A percentile compares a stretch with the other conserved stretches of the same genome.
Evolutionary conservation across 2,113 vertebrate species (phyloP).

Genomic region (Rhinolophus ferrumequinum): DNA sequence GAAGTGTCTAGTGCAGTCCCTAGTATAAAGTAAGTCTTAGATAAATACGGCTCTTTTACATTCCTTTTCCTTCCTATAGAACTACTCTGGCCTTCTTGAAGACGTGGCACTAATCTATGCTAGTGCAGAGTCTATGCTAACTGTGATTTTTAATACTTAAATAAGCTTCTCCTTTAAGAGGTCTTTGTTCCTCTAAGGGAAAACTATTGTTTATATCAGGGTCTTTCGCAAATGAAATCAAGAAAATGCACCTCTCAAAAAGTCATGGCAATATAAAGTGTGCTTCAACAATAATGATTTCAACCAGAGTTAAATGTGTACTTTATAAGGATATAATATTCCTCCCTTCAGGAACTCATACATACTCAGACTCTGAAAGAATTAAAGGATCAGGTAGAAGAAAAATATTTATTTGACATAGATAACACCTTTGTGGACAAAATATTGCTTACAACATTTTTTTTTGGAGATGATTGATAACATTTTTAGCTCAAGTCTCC

Average conservation of each 20-base stretch:
- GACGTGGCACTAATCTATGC: neutral
- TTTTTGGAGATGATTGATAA: neutral
- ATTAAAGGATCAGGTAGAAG: neutral
- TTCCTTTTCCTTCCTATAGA: neutral
- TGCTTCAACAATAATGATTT: neutral
- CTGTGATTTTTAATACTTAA: neutral
- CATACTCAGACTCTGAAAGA: neutral
- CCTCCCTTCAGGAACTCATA: neutral
- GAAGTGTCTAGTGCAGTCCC: neutral
- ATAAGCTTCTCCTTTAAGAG: neutral
- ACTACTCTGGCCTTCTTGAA: neutral
- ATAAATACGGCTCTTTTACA: neutral
- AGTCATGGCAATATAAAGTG: neutral
- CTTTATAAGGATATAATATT: neutral
- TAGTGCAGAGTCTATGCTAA: neutral
- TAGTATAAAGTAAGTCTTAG: neutral
- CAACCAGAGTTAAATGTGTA: neutral
- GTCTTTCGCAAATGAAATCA: neutral
- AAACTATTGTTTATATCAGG: neutral
- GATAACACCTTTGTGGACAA: neutral
- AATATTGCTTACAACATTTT: neutral
- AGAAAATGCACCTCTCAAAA: neutral
- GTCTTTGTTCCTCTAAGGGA: neutral
- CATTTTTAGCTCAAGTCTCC: neutral
- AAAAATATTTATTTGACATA: neutral